Evolutionary conservation across 2,888 invertebrate genomes (phyloP).

Genomic region (Tetragonula carbonaria): DNA sequence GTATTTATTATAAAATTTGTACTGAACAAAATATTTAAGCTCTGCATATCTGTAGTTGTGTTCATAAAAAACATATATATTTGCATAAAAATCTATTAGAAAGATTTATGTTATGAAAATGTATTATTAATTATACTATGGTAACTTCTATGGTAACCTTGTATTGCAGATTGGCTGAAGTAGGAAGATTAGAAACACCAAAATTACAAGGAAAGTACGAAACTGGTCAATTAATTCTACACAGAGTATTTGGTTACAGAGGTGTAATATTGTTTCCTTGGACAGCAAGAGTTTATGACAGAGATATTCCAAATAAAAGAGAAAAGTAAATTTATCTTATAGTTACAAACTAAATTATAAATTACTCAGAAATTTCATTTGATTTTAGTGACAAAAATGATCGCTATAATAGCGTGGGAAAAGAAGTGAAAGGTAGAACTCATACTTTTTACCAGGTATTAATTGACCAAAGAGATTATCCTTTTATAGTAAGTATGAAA

Average conservation of each 20-base stretch:
- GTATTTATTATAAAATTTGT: not conserved
- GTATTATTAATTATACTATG: not conserved
- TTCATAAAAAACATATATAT: not conserved
- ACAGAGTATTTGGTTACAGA: slow-evolving; percentile 98
- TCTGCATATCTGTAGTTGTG: not conserved
- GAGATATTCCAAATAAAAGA: slow-evolving; percentile 91
- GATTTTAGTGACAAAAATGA: slow-evolving; percentile 75
- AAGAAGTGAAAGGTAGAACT: slow-evolving; percentile 95
- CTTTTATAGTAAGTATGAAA: slow-evolving; percentile 92
- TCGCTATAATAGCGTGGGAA: slow-evolving; percentile 86
- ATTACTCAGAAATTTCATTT: not conserved
- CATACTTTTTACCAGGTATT: slow-evolving; percentile 99
- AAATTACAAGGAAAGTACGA: slow-evolving; percentile 96
- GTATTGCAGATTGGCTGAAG: slow-evolving; percentile 93
- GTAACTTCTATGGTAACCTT: not conserved
- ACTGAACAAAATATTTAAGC: not conserved
- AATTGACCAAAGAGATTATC: slow-evolving; percentile 98
- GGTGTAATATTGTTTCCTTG: slow-evolving; percentile 99
- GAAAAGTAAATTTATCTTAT: slow-evolving; percentile 82
- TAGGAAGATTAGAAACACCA: slow-evolving; percentile 95
- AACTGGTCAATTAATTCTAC: slow-evolving; percentile 97
- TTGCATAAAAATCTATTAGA: not conserved
- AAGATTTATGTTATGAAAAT: no score
- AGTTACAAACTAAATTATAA: not conserved
- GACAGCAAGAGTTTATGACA: slow-evolving; percentile 97